Evolutionary conservation across 1,140 invertebrate genomes (phyloP).

Genomic region (Cydia amplana): DNA sequence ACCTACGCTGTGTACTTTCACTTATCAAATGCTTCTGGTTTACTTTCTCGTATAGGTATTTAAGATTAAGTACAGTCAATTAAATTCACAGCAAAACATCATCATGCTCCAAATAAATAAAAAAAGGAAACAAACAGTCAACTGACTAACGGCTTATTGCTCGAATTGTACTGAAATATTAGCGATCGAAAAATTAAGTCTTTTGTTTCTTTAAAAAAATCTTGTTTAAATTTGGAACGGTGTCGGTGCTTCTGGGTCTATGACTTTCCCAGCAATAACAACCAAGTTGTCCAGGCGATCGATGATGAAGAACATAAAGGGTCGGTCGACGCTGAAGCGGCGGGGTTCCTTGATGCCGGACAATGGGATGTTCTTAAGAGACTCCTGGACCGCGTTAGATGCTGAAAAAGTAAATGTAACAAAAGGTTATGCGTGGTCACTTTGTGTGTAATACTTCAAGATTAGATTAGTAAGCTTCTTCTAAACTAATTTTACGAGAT

Average conservation of each 20-base stretch:
- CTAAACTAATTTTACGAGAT: no score
- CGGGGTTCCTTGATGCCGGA: conserved; percentile 51
- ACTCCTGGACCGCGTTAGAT: conserved; percentile 49
- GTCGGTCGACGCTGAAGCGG: conserved; percentile 82
- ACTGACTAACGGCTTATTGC: background rate
- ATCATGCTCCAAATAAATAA: background rate
- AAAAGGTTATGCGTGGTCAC: background rate
- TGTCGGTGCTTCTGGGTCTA: conserved; percentile 68
- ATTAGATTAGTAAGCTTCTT: background rate
- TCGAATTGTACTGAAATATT: background rate
- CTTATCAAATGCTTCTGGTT: conserved; percentile 80
- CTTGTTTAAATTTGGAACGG: conserved; percentile 50
- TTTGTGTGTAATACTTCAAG: background rate
- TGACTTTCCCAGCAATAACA: conserved; percentile 82
- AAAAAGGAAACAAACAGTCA: background rate
- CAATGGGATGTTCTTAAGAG: conserved; percentile 61
- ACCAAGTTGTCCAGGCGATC: conserved; percentile 82
- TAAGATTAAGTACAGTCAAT: conserved; percentile 26
- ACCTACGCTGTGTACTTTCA: conserved; percentile 77
- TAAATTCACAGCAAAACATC: conserved; percentile 1
- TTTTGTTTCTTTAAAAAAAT: background rate
- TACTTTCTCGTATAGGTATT: conserved; percentile 40
- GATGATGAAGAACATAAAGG: conserved; percentile 85
- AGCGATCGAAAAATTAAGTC: background rate
- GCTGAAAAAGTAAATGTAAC: conserved; percentile 49